Evolutionary conservation across 2,113 vertebrate species (phyloP).

Genomic region (Passer domesticus): DNA sequence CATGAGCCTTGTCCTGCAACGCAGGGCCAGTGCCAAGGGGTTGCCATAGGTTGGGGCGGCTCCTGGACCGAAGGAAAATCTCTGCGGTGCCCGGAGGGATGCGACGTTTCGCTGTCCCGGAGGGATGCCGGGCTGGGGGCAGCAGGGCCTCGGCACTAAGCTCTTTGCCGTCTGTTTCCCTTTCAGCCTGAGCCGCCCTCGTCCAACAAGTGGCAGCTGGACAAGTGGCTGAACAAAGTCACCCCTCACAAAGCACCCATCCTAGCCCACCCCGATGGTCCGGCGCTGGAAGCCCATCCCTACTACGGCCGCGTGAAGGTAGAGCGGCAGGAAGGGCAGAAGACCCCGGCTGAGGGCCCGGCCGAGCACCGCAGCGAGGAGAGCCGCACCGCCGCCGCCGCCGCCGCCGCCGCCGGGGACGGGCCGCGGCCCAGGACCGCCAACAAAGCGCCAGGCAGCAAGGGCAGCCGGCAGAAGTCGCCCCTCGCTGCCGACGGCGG

Average conservation of each 20-base stretch:
- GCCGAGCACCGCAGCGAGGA: slow-evolving; percentile 73
- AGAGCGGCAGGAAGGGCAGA: slow-evolving; percentile 68
- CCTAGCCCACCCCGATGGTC: slow-evolving; percentile 74
- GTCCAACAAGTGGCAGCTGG: slow-evolving; percentile 93
- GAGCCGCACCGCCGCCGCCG: slow-evolving; percentile 21
- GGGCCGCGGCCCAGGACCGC: slow-evolving; percentile 73
- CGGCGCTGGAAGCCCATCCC: slow-evolving; percentile 55
- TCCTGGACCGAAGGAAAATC: neutral
- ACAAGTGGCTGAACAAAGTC: slow-evolving; percentile 95
- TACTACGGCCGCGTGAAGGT: slow-evolving; percentile 62
- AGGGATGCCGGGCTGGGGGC: neutral
- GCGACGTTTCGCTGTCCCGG: neutral
- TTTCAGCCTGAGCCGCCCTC: slow-evolving; percentile 81
- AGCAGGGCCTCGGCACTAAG: neutral
- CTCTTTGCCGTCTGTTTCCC: neutral
- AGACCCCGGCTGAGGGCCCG: slow-evolving; percentile 71
- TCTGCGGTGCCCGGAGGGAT: neutral
- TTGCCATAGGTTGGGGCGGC: rapidly evolving
- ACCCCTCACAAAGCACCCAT: slow-evolving; percentile 79
- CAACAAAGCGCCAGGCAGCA: slow-evolving; percentile 75
- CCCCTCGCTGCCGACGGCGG: slow-evolving; percentile 70
- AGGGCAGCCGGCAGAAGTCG: slow-evolving; percentile 78
- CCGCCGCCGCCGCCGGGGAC: slow-evolving; percentile 63
- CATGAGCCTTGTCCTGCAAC: rapidly evolving
- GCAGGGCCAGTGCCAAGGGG: neutral